A percentile compares a stretch with the other conserved stretches of the same genome.
Evolutionary conservation across 2,113 vertebrate species (phyloP).

Genomic region (Salvelinus namaycush): DNA sequence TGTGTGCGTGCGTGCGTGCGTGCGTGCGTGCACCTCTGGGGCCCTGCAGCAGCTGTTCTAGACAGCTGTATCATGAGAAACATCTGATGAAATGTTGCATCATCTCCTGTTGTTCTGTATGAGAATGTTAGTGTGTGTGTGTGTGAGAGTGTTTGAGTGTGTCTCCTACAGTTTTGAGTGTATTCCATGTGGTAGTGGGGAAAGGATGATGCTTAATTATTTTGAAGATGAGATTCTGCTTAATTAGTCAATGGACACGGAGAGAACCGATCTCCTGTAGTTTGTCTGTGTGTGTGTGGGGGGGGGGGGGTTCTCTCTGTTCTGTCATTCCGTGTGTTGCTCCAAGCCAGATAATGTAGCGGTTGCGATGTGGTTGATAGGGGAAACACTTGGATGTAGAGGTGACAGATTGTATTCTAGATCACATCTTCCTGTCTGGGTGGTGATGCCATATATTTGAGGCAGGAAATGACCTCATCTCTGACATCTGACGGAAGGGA

Average conservation of each 20-base stretch:
- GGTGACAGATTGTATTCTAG: neutral
- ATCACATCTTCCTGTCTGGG: slow-evolving; percentile 10
- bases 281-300: too few relatives aligned
- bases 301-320: too few relatives aligned
- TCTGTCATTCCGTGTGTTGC: too few relatives aligned
- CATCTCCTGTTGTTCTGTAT: slow-evolving; percentile 40
- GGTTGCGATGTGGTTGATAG: too few relatives aligned
- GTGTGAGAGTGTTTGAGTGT: neutral
- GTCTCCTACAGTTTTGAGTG: neutral
- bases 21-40: neutral
- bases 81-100: slow-evolving; percentile 67
- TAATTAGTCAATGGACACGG: too few relatives aligned
- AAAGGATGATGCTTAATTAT: too few relatives aligned
- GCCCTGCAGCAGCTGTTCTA: slow-evolving; percentile 60
- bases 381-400: neutral
- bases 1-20: too few relatives aligned
- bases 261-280: too few relatives aligned
- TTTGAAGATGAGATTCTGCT: too few relatives aligned
- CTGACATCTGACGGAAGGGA: slow-evolving; percentile 16
- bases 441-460: slow-evolving; percentile 30
- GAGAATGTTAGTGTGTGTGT: neutral
- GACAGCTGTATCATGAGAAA: slow-evolving; percentile 66
- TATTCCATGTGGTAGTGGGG: neutral
- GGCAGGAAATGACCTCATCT: slow-evolving; percentile 39
- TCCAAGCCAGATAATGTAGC: too few relatives aligned